Evolutionary conservation across 1,140 invertebrate genomes (phyloP).

Genomic region (Panagrolaimus sp.): DNA sequence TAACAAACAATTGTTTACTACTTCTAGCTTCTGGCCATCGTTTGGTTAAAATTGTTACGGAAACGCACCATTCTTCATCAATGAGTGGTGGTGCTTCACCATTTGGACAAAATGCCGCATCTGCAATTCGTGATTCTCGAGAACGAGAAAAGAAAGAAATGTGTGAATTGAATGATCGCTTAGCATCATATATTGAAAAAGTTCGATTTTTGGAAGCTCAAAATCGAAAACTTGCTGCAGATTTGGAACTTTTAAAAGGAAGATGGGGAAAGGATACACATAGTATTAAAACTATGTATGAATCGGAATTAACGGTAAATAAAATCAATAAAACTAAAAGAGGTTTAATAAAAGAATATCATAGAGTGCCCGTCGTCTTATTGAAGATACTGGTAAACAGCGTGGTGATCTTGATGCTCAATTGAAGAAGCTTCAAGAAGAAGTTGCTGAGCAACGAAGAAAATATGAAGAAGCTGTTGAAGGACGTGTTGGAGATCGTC

Average conservation of each 20-base stretch:
- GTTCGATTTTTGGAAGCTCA: slow-evolving; percentile 62
- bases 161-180: slow-evolving; percentile 53
- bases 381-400: slow-evolving; percentile 49
- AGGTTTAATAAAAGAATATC: slow-evolving; percentile 15
- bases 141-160: slow-evolving; percentile 58
- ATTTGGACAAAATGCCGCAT: slow-evolving; percentile 57
- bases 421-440: slow-evolving; percentile 40
- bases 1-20: background rate
- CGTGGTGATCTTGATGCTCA: slow-evolving; percentile 37
- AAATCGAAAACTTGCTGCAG: slow-evolving; percentile 60
- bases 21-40: slow-evolving; percentile 37
- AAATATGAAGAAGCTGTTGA: slow-evolving; percentile 56
- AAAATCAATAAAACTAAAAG: background rate
- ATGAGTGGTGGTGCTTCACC: slow-evolving; percentile 43
- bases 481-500: slow-evolving; percentile 38
- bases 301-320: slow-evolving; percentile 59
- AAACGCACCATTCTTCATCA: slow-evolving; percentile 25
- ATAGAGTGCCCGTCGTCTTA: slow-evolving; percentile 46
- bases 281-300: slow-evolving; percentile 62
- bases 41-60: slow-evolving; percentile 38
- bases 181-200: slow-evolving; percentile 58
- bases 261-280: slow-evolving; percentile 61
- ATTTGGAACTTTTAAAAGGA: slow-evolving; percentile 60
- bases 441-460: slow-evolving; percentile 47
- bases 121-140: slow-evolving; percentile 58